Evolutionary conservation across 2,113 vertebrate genomes (phyloP).

Genomic region (Prochilodus magdalenae): DNA sequence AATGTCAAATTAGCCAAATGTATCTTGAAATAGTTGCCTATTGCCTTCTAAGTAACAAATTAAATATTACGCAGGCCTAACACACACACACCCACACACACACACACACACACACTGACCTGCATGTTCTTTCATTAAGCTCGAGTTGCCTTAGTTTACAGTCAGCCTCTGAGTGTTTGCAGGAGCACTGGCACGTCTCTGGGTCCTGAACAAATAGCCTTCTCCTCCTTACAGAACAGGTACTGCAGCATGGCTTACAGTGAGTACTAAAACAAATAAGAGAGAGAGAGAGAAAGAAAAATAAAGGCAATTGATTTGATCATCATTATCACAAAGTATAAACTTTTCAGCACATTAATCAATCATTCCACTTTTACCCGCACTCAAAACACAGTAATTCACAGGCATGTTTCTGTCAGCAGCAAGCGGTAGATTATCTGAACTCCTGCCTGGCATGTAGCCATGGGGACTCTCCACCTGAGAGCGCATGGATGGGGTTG

Average conservation of each 20-base stretch:
- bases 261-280: conserved; percentile 81
- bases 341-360: not conserved
- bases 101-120: conserved; percentile 83
- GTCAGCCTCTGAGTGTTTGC: conserved; percentile 95
- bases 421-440: conserved; percentile 30
- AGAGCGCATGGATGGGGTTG: conserved; percentile 50
- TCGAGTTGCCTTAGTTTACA: conserved; percentile 97
- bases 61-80: not conserved
- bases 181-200: conserved; percentile 96
- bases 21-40: not conserved
- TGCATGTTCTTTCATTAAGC: conserved; percentile 99
- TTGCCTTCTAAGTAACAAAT: too few relatives aligned
- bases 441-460: not conserved
- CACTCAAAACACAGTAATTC: conserved; percentile 3
- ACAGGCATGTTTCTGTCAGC: conserved; percentile 3
- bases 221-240: conserved; percentile 94
- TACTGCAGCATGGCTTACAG: conserved; percentile 94
- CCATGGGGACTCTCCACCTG: conserved; percentile 6
- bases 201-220: conserved; percentile 96
- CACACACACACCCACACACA: conserved; percentile 76
- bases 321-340: not conserved
- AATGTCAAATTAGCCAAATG: too few relatives aligned
- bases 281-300: conserved; percentile 72
- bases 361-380: not conserved
- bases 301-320: conserved; percentile 27